phyloP scores from a whole-genome alignment of 1,140 invertebrate genomes.

The Laupala kohalensis region DNA sequence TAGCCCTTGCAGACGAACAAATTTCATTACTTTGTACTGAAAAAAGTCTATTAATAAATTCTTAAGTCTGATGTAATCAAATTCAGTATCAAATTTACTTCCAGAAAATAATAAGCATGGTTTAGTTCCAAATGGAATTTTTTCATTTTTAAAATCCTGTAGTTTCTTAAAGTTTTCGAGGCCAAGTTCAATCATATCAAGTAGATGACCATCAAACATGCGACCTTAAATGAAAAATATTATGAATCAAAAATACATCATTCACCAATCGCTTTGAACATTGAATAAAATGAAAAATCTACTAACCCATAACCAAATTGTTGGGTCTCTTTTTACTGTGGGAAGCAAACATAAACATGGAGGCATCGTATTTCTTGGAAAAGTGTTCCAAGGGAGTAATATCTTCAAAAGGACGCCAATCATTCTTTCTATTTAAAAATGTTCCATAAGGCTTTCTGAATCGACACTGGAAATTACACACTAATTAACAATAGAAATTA shows the following conservation, averaged over 20 bases:
- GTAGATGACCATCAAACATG: slow-evolving; percentile 74
- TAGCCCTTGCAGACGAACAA: slow-evolving; percentile 76
- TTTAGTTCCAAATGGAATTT: slow-evolving; percentile 70
- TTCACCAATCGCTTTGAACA: not conserved
- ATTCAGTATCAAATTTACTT: slow-evolving; percentile 72
- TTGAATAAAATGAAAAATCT: too few species aligned
- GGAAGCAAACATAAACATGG: slow-evolving; percentile 81
- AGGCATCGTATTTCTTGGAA: slow-evolving; percentile 71
- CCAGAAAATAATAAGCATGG: slow-evolving; percentile 89
- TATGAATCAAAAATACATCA: not conserved
- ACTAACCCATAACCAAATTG: slow-evolving; percentile 34
- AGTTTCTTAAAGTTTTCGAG: slow-evolving; percentile 70
- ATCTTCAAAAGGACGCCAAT: slow-evolving; percentile 78
- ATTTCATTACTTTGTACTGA: slow-evolving; percentile 65
- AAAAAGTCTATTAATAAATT: slow-evolving; percentile 90
- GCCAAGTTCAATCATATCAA: slow-evolving; percentile 95
- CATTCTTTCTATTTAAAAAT: slow-evolving; percentile 67
- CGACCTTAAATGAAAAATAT: slow-evolving; percentile 38
- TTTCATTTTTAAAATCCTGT: slow-evolving; percentile 64
- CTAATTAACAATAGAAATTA: not conserved
- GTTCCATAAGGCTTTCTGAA: slow-evolving; percentile 75
- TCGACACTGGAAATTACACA: slow-evolving; percentile 40
- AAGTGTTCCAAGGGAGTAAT: slow-evolving; percentile 68
- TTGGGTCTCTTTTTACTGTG: slow-evolving; percentile 90
- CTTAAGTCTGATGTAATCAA: slow-evolving; percentile 69